These are phyloP conservation scores for Cossypha heuglini DNA, from an alignment of 2,797 vertebrate genomes.

Conservation along the genomic window DNA sequence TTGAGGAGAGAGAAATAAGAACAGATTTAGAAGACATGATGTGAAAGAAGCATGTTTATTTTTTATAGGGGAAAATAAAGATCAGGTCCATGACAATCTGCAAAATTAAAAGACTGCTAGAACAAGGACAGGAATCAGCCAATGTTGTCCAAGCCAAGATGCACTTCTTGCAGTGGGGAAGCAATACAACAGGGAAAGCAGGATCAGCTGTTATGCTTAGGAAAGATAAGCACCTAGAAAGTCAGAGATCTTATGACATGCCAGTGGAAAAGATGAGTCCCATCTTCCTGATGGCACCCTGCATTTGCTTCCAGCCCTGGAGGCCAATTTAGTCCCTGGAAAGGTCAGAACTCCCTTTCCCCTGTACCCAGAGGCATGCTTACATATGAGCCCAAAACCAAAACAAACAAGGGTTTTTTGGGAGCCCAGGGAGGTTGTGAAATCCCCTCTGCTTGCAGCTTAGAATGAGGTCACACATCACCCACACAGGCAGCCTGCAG, in stretches of 20 bases:
- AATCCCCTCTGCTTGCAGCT: fast-evolving
- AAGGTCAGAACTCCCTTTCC: neutral
- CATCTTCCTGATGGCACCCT: neutral
- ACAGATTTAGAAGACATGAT: neutral
- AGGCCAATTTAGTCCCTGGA: neutral
- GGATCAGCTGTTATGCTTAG: neutral
- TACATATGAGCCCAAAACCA: fast-evolving
- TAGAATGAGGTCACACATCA: fast-evolving
- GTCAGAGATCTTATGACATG: neutral
- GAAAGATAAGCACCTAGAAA: neutral
- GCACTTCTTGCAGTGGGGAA: neutral
- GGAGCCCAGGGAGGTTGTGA: neutral
- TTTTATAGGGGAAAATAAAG: neutral
- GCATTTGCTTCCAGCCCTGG: neutral
- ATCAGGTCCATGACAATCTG: neutral
- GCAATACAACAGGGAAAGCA: neutral
- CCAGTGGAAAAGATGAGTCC: neutral
- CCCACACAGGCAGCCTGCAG: neutral
- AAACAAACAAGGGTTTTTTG: neutral
- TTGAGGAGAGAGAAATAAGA: neutral
- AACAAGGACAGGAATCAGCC: neutral
- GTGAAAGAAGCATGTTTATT: neutral
- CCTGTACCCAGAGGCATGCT: fast-evolving
- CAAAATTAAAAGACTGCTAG: neutral
- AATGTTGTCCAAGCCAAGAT: neutral